Evolutionary conservation across 2,888 invertebrate species (phyloP).

Genomic region (Halocaridina rubra): DNA sequence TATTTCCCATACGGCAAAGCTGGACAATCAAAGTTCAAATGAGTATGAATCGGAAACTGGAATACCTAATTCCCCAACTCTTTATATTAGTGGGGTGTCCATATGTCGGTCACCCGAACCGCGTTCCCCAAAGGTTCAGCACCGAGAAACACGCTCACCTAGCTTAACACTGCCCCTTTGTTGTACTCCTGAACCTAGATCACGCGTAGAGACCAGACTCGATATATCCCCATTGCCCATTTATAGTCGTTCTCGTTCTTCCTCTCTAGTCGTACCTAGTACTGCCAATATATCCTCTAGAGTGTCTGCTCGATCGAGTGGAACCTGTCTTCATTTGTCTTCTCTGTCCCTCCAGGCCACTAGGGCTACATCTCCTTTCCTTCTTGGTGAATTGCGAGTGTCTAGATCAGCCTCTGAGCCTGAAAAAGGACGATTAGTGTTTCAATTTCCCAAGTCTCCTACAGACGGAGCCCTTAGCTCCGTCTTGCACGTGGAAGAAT

Average conservation of each 20-base stretch:
- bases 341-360: constrained; percentile 66
- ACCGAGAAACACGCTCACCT: constrained; percentile 71
- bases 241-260: constrained; percentile 62
- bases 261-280: constrained; percentile 59
- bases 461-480: constrained; percentile 74
- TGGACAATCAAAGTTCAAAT: constrained; percentile 65
- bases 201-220: constrained; percentile 42
- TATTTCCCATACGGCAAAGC: constrained; percentile 56
- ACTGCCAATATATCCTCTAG: constrained; percentile 35
- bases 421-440: constrained; percentile 68
- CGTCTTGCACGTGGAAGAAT: constrained; percentile 73
- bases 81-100: constrained; percentile 74
- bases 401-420: constrained; percentile 72
- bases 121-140: constrained; percentile 50
- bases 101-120: constrained; percentile 69
- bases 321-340: constrained; percentile 67
- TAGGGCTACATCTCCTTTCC: constrained; percentile 64
- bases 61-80: constrained; percentile 73
- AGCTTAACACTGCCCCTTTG: constrained; percentile 70
- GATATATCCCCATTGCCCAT: constrained; percentile 58
- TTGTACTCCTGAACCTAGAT: constrained; percentile 58
- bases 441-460: constrained; percentile 73
- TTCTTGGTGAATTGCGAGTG: constrained; percentile 64
- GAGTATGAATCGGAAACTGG: constrained; percentile 74
- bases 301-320: constrained; percentile 67